Base-by-base conservation (phyloP, 2,888 invertebrate genomes). In the Torymus tubicola region DNA sequence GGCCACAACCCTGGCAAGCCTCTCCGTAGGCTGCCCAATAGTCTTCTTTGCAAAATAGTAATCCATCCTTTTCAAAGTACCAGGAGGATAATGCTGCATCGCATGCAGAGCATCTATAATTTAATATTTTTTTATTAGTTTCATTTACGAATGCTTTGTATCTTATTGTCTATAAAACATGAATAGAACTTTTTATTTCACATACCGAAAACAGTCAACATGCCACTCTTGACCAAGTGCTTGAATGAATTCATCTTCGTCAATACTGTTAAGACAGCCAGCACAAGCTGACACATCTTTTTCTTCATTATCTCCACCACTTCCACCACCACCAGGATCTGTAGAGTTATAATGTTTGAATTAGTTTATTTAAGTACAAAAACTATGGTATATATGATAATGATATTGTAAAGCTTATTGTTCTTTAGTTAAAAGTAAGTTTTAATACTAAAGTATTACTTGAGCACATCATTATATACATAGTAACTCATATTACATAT, bases 61-160 rank as follows among this genome's bases (percentile, higher is more conserved):
- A 90, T 0, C 97, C 97, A 87, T 96, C 95, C 90, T 97, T 97
- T 92, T 98, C 98, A 91, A 97, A 97, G 91, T 98, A 98, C 98
- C 98, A 98, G 84, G 94, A 95, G 4, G 96, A 96, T 58, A 98
- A 92, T 74, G 95, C 93, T n/a, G 93, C 93, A 89, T 97, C 96
- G 90, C 98, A 98, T 0, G 96, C 96, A 14, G 97, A 97, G 91
- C 98, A 98, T 90, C 98, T 97, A 87, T n/a, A 82, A 77, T 42
- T 53, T 13, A 50, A 63, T 24, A 57, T 58, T 67, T 42, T 13
- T 52, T 50, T 52, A 53, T 18, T 58, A 18, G 53, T 53, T 13
- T 55, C 50, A 50, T 65, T 8, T 42, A 64, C 11, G n/a, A 14
- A 13, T 73, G 12, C 14, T 60, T 67, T n/a, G 42, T 42, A 42